These are phyloP conservation scores for Stylophora pistillata DNA, from an alignment of 64 coral and sea anemone species.

Conservation along the genomic window DNA sequence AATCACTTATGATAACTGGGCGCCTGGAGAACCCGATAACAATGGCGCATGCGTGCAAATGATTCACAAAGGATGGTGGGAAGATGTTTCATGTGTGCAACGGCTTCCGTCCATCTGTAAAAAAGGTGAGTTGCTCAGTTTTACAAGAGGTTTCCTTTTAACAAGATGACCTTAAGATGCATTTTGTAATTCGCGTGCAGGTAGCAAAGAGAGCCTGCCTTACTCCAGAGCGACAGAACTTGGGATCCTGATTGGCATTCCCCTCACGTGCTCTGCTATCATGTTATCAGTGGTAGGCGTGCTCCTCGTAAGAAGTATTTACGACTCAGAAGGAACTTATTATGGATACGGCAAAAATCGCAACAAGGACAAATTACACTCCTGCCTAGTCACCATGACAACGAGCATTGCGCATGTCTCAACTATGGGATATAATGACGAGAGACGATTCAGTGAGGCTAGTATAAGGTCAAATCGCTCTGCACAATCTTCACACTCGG, in stretches of 20 bases:
- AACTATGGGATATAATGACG: slow-evolving; percentile 31
- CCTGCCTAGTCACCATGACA: slow-evolving; percentile 54
- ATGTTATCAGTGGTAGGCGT: slow-evolving; percentile 66
- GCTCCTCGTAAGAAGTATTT: slow-evolving; percentile 69
- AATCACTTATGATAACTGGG: slow-evolving; percentile 71
- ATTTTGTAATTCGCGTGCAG: background rate
- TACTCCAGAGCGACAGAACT: slow-evolving; percentile 78
- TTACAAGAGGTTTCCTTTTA: background rate
- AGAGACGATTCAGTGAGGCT: slow-evolving; percentile 38
- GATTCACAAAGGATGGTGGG: slow-evolving; percentile 73
- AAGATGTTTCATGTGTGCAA: slow-evolving; percentile 64
- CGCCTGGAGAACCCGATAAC: slow-evolving; percentile 66
- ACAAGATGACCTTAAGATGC: background rate
- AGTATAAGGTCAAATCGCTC: slow-evolving; percentile 19
- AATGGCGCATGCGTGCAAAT: slow-evolving; percentile 95
- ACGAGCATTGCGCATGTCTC: slow-evolving; percentile 88
- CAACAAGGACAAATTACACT: slow-evolving; percentile 76
- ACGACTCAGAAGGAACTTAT: slow-evolving; percentile 75
- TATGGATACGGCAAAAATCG: slow-evolving; percentile 80
- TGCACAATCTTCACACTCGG: slow-evolving; percentile 23
- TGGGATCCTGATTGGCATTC: slow-evolving; percentile 77
- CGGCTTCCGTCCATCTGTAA: slow-evolving; percentile 73
- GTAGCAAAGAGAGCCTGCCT: slow-evolving; percentile 31
- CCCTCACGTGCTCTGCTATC: slow-evolving; percentile 67
- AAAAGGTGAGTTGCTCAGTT: slow-evolving; percentile 44